A percentile compares a stretch with the other conserved stretches of the same genome.
These are phyloP conservation scores for Microplitis demolitor DNA, from an alignment of 1,140 invertebrate species.

Conservation along the genomic window DNA sequence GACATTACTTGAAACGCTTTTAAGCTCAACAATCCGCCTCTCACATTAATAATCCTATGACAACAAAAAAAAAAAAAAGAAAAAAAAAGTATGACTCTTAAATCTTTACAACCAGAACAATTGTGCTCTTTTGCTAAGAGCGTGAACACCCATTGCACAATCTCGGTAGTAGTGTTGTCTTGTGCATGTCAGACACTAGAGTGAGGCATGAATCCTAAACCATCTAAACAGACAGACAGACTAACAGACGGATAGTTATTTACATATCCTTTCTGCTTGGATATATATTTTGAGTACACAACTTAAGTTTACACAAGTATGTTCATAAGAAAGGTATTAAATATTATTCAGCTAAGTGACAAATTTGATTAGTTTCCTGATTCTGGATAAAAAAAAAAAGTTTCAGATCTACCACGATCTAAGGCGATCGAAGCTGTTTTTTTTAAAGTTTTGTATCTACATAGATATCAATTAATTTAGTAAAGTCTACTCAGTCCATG, in stretches of 20 bases:
- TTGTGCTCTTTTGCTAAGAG: not conserved
- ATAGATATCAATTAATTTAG: too few species aligned
- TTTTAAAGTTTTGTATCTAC: too few species aligned
- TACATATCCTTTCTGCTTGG: not conserved
- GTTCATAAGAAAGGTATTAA: not conserved
- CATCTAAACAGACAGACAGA: not conserved
- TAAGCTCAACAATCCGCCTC: conserved; percentile 2
- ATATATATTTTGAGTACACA: not conserved
- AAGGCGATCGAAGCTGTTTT: too few species aligned
- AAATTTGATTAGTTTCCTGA: too few species aligned
- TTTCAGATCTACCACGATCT: too few species aligned
- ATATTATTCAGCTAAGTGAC: too few species aligned
- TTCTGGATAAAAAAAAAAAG: too few species aligned
- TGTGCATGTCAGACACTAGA: not conserved
- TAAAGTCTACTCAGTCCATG: too few species aligned
- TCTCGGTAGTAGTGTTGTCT: not conserved
- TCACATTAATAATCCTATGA: not conserved
- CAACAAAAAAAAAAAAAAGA: not conserved
- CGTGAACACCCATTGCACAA: not conserved
- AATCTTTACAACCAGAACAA: not conserved
- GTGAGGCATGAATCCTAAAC: not conserved
- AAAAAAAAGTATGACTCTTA: not conserved
- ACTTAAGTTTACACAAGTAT: not conserved
- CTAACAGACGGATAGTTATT: not conserved
- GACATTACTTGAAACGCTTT: not conserved